These are phyloP conservation scores for Tipula helvola DNA, from an alignment of 2,888 invertebrate genomes.

Conservation along the genomic window DNA sequence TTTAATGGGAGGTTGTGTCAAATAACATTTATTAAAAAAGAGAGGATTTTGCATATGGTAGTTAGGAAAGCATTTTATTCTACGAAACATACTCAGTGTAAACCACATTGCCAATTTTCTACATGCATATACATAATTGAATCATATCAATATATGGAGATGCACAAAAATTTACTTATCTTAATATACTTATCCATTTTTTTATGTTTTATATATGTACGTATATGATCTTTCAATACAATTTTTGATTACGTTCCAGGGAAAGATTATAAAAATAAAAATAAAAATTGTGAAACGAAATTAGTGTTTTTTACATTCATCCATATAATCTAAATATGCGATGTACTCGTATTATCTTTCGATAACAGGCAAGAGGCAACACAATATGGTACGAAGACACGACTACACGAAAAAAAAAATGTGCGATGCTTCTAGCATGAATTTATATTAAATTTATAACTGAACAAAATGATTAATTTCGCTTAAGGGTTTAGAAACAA, in stretches of 20 bases:
- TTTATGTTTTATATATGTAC: no score
- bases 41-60: no score
- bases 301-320: neutral
- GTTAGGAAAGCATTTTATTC: no score
- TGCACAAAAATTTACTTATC: no score
- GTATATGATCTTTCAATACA: neutral
- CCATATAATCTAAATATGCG: no score
- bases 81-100: no score
- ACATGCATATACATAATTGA: no score
- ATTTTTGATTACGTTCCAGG: neutral
- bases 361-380: neutral
- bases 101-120: no score
- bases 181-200: no score
- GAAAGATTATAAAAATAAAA: neutral
- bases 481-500: neutral
- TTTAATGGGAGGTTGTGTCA: neutral
- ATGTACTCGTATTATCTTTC: neutral
- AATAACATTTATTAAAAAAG: neutral
- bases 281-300: neutral
- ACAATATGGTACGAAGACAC: neutral
- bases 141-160: no score
- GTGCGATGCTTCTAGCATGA: neutral
- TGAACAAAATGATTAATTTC: neutral
- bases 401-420: neutral
- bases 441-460: neutral